Evolutionary conservation across 1,140 invertebrate species (phyloP).

Genomic region (Lasioglossum albipes): DNA sequence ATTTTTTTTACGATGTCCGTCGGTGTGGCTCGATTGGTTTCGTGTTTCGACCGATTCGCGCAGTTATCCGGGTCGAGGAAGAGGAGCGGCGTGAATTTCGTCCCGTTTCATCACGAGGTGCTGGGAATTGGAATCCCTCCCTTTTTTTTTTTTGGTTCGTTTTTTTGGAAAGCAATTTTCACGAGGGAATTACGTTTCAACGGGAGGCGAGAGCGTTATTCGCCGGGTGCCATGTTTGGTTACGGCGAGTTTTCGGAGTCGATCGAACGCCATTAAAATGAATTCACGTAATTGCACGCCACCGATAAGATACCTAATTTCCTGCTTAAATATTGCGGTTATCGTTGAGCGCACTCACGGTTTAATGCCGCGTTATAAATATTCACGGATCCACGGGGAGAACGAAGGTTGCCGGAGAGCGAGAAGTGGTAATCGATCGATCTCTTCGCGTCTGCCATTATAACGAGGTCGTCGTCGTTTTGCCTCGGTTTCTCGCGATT

Average conservation of each 20-base stretch:
- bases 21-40: not conserved
- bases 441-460: not conserved
- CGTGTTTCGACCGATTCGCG: not conserved
- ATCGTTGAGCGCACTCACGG: constrained; percentile 25
- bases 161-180: constrained; percentile 35
- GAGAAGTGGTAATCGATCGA: not conserved
- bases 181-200: constrained; percentile 24
- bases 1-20: not conserved
- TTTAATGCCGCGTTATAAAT: constrained; percentile 13
- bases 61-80: not conserved
- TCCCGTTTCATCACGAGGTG: constrained; percentile 27
- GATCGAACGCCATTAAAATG: constrained; percentile 34
- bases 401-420: not conserved
- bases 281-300: constrained; percentile 31
- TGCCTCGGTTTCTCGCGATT: not conserved
- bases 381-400: not conserved
- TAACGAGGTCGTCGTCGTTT: not conserved
- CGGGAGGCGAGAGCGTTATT: not conserved
- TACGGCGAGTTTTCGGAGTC: constrained; percentile 1
- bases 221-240: constrained; percentile 10
- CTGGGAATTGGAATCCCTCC: constrained; percentile 21
- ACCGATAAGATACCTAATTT: constrained; percentile 36
- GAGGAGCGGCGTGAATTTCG: constrained; percentile 30
- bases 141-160: not conserved
- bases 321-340: constrained; percentile 18